These are phyloP conservation scores for Tuberolachnus salignus DNA, from an alignment of 2,888 invertebrate species.

Conservation along the genomic window DNA sequence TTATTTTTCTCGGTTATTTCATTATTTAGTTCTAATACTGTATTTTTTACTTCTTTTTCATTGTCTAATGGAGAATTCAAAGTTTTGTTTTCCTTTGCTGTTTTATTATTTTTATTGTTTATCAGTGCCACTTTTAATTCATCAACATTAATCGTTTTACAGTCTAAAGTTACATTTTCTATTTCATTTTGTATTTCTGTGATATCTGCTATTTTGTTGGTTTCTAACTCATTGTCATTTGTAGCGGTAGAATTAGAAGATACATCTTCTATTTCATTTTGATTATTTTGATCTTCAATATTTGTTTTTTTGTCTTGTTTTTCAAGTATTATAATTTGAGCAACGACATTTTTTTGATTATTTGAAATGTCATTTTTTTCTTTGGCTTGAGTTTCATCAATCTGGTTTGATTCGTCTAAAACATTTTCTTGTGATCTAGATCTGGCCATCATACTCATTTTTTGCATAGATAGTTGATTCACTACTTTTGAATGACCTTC, in stretches of 20 bases:
- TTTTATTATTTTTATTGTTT: not conserved
- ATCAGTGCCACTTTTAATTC: not conserved
- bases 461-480: constrained; percentile 58
- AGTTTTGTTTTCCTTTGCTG: not conserved
- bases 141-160: not conserved
- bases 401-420: constrained; percentile 30
- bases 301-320: constrained; percentile 18
- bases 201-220: not conserved
- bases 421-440: constrained; percentile 49
- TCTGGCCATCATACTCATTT: constrained; percentile 53
- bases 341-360: constrained; percentile 3
- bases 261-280: not conserved
- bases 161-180: not conserved
- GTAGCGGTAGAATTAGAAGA: not conserved
- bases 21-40: constrained; percentile 2
- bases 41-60: constrained; percentile 12
- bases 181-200: not conserved
- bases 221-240: not conserved
- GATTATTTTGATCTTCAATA: not conserved
- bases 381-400: constrained; percentile 16
- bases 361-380: constrained; percentile 2
- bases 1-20: constrained; percentile 30
- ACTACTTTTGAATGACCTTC: constrained; percentile 60
- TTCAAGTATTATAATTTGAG: constrained; percentile 19
- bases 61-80: not conserved